Base-by-base conservation (phyloP, 2,888 invertebrate genomes). In the Apamea sordens region DNA sequence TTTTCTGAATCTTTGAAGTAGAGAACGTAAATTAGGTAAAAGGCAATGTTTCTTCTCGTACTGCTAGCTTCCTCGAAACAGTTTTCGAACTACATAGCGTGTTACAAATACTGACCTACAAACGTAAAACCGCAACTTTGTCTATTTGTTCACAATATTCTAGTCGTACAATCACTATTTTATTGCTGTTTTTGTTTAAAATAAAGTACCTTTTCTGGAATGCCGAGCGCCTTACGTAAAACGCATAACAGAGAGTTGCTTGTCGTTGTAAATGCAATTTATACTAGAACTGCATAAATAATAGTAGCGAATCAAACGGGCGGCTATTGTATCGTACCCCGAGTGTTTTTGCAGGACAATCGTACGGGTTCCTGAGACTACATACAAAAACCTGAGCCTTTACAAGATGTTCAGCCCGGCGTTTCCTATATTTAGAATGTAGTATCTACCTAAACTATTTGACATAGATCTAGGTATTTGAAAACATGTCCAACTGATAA, bases 111-210 rank as follows among this genome's bases (percentile, higher is more conserved):
- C 76, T 79, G 76, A 83, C 77, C 79, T 71, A 79, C 59, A 79
- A 83, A 82, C 75, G 77, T 82, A 77, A 79, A 85, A 83, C 83
- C 68, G 61, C 83, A 75, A 87, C 84, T 77, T 83, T 68, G 73
- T 76, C 75, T 80, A 85, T 85, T 85, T 85, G 73, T 82, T 82
- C 80, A 72, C 78, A 79, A 82, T 83, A 79, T 78, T 78, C 83
- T 73, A 67, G 70, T 67, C 77, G 79, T 73, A 79, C 77, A 69
- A 79, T 85, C 70, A 79, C 84, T 56, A 76, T 79, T 86, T 73
- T 69, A 79, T 64, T 79, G 50, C 59, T 70, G 18, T 83, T 73
- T 83, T 83, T 79, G 64, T 86, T 73, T 75, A 28, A 73, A 72
- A 79, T 69, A 61, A 72, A 81, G 18, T 36, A 32, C 47, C 53